Base-by-base conservation (phyloP, 2,888 invertebrate species). In the Cerastis leucographa region DNA sequence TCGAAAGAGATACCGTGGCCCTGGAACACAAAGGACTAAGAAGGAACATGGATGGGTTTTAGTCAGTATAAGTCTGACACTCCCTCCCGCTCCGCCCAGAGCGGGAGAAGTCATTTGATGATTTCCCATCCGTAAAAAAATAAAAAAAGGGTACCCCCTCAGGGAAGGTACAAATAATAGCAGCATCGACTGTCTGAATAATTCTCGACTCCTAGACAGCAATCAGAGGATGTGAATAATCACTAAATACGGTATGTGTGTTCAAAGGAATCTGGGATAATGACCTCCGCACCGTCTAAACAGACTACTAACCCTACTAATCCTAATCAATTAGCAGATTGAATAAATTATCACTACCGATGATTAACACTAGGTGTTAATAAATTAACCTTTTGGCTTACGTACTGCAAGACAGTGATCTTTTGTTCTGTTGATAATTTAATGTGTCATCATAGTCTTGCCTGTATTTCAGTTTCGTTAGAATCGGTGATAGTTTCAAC, bases 231-330 rank as follows among this genome's bases (percentile, higher is more conserved):
- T 79, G 67, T 85, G 82, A 85, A 85, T 85, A 85, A 85, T 85
- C 77, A 81, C 85, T 76, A 74, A 68, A 78, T 78, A 77, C 72
- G 46, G 73, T 74, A 79, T 56, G 42, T 76, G 73, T 86, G 77
- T 78, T 87, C 87, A 85, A 87, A 87, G 85, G 85, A 71, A 81
- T 46, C 82, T 51, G 64, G 68, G 82, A 71, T 87, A 85, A 85
- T 87, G 78, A 84, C 78, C 72, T 29, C 74, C 22, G 69, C 35
- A 42, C 61, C 65, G 51, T 69, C 69, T 85, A 78, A 83, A 81
- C 78, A 79, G 85, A 87, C 85, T 84, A 75, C 72, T 79, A 86
- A 84, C 69, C 64, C 46, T n/a, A n/a, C n/a, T n/a, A n/a, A n/a
- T n/a, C n/a, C 73, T 81, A 73, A 79, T 87, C 76, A 87, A 87